These are phyloP conservation scores for Falco naumanni DNA, from an alignment of 2,797 vertebrate species.

Conservation along the genomic window DNA sequence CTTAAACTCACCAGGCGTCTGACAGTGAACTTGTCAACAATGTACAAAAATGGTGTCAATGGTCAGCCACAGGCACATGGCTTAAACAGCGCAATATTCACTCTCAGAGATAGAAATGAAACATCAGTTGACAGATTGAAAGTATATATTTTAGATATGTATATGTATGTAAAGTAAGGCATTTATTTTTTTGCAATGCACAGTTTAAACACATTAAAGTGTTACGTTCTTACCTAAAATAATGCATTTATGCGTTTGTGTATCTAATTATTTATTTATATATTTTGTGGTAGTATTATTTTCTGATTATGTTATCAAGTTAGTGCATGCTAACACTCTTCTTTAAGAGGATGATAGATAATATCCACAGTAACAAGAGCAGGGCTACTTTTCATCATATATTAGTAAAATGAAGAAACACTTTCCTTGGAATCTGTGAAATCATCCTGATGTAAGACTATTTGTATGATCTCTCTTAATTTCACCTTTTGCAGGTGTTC, in stretches of 20 bases:
- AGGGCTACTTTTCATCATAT: background rate
- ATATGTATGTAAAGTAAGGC: too few relatives aligned
- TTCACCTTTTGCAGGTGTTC: background rate
- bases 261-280: background rate
- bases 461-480: background rate
- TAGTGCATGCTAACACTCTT: background rate
- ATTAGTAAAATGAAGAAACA: background rate
- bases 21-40: background rate
- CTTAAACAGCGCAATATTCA: background rate
- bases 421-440: background rate
- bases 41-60: background rate
- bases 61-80: background rate
- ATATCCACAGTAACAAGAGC: background rate
- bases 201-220: background rate
- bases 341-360: background rate
- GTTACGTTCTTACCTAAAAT: background rate
- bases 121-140: fast-evolving
- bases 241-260: too few relatives aligned
- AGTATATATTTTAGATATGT: background rate
- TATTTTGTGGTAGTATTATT: background rate
- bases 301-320: background rate
- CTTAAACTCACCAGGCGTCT: background rate
- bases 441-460: background rate
- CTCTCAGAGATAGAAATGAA: background rate
- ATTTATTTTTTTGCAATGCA: background rate